These are phyloP conservation scores for Rapana venosa DNA, from an alignment of 2,888 invertebrate genomes.

Conservation along the genomic window DNA sequence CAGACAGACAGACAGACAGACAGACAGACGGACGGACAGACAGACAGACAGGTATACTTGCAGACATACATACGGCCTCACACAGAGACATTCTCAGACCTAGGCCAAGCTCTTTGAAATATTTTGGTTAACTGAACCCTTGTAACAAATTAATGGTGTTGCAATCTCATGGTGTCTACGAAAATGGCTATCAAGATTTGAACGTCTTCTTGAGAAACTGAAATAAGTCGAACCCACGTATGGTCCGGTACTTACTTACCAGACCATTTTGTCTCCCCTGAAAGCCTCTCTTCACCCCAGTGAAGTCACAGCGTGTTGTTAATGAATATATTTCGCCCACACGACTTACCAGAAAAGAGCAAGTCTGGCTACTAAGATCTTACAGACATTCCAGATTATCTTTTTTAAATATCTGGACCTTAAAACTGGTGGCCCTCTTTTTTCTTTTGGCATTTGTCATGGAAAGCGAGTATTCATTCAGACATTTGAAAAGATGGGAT, in stretches of 20 bases:
- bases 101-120: neutral
- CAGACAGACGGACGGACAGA: neutral
- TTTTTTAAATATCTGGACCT: too few species aligned
- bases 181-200: neutral
- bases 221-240: neutral
- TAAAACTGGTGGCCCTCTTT: too few species aligned
- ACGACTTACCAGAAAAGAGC: too few species aligned
- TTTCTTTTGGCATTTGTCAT: too few species aligned
- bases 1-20: neutral
- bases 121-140: neutral
- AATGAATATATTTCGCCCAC: too few species aligned
- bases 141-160: neutral
- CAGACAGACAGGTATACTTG: neutral
- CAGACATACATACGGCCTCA: neutral
- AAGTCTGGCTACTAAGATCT: too few species aligned
- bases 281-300: too few species aligned
- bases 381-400: too few species aligned
- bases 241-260: neutral
- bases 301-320: too few species aligned
- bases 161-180: too few species aligned
- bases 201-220: neutral
- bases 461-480: too few species aligned
- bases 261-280: neutral
- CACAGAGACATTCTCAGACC: neutral
- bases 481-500: too few species aligned